These are phyloP conservation scores for Pelobates fuscus DNA, from an alignment of 2,113 vertebrate species.

Conservation along the genomic window DNA sequence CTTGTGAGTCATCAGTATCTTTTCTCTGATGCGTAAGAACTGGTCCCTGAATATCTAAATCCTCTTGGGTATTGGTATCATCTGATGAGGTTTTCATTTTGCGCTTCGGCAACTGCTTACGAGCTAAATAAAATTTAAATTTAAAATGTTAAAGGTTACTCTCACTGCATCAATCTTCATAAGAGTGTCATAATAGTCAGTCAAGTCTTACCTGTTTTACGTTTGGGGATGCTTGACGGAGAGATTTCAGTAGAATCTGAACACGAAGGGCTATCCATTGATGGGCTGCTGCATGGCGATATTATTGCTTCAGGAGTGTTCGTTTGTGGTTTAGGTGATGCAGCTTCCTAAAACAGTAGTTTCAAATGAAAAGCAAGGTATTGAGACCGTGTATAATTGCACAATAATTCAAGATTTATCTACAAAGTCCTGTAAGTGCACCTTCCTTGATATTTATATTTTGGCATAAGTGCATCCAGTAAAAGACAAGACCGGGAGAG, in stretches of 20 bases:
- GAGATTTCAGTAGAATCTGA: constrained; percentile 51
- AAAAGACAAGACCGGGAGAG: too few relatives aligned
- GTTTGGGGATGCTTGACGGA: constrained; percentile 69
- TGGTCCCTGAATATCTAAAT: not conserved
- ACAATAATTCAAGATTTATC: too few relatives aligned
- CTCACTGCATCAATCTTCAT: too few relatives aligned
- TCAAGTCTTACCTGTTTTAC: constrained; percentile 81
- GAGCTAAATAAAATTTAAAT: constrained; percentile 63
- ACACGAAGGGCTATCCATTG: constrained; percentile 40
- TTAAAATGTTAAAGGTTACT: not conserved
- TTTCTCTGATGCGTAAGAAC: constrained; percentile 53
- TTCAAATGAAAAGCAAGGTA: too few relatives aligned
- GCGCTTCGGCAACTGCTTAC: constrained; percentile 84
- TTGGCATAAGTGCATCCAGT: too few relatives aligned
- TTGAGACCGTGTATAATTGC: too few relatives aligned
- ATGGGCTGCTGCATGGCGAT: not conserved
- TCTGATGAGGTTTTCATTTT: constrained; percentile 63
- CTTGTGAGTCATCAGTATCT: constrained; percentile 54
- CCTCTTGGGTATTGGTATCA: constrained; percentile 55
- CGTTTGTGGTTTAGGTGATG: constrained; percentile 23
- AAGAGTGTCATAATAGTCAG: too few relatives aligned
- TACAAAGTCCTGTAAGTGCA: too few relatives aligned
- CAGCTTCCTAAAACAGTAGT: too few relatives aligned
- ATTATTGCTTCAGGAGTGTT: constrained; percentile 55
- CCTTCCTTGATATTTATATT: too few relatives aligned